A percentile compares a stretch with the other conserved stretches of the same genome.
Evolutionary conservation across 2,797 vertebrate species (phyloP).

Genomic region (Acanthis flammea): DNA sequence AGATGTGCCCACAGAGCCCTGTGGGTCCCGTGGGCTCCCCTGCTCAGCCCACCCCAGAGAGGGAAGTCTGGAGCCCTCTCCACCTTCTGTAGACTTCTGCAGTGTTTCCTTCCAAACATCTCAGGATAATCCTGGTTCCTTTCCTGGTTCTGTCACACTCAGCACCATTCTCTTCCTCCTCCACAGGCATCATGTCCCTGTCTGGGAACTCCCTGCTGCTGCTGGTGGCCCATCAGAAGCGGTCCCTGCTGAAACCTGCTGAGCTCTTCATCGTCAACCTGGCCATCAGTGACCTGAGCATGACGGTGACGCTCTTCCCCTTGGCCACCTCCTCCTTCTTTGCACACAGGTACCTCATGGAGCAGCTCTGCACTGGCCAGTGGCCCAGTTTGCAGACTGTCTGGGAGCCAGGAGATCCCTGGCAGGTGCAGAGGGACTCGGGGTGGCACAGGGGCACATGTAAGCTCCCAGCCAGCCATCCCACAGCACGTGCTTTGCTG

Average conservation of each 20-base stretch:
- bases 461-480: not conserved
- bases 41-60: not conserved
- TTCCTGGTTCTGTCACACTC: not conserved
- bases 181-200: slow-evolving; percentile 77
- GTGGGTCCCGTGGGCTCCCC: not conserved
- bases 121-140: not conserved
- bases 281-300: slow-evolving; percentile 87
- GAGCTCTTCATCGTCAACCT: slow-evolving; percentile 89
- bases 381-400: not conserved
- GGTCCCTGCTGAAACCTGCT: slow-evolving; percentile 84
- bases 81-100: not conserved
- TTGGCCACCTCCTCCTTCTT: slow-evolving; percentile 84
- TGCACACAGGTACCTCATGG: slow-evolving; percentile 78
- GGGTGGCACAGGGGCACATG: not conserved
- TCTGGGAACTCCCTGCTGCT: slow-evolving; percentile 82
- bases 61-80: not conserved
- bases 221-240: slow-evolving; percentile 83
- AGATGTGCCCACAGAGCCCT: not conserved
- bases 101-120: not conserved
- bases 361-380: accelerated
- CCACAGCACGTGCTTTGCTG: not conserved
- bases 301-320: slow-evolving; percentile 85
- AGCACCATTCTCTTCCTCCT: not conserved
- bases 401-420: not conserved
- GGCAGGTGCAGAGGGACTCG: too few species aligned